Conservation (phyloP, 2,888 invertebrate genomes). For the Drosophila sordidula region DNA sequence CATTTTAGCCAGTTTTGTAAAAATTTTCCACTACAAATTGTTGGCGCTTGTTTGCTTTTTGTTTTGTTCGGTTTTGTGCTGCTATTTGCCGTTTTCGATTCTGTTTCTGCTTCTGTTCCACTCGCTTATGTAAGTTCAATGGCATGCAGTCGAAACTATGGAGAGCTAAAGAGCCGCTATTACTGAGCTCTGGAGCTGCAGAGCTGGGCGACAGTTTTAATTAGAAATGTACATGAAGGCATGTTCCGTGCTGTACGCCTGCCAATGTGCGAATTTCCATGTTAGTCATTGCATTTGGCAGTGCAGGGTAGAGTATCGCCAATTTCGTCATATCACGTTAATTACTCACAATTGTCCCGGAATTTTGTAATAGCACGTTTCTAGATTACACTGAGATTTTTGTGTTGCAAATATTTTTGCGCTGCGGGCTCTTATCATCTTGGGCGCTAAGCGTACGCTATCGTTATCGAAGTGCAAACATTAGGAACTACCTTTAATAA, state of each 20-base stretch:
- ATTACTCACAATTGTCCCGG: conserved; percentile 19
- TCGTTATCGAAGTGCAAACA: conserved; percentile 30
- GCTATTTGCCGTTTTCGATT: conserved; percentile 55
- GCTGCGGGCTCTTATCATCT: conserved; percentile 31
- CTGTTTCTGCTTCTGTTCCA: conserved; percentile 17
- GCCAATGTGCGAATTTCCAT: conserved; percentile 40
- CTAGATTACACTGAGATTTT: conserved; percentile 47
- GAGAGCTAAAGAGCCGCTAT: conserved; percentile 9
- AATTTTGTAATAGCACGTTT: conserved; percentile 32
- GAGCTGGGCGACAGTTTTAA: conserved; percentile 46
- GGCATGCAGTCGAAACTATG: conserved; percentile 52
- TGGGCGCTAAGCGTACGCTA: conserved; percentile 1
- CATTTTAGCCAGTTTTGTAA: conserved; percentile 59
- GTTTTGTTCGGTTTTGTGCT: conserved; percentile 23
- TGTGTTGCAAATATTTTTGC: conserved; percentile 12
- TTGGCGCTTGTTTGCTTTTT: conserved; percentile 51
- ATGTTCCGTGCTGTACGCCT: conserved; percentile 40
- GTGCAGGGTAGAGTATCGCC: background rate
- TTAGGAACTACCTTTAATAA: conserved; percentile 51
- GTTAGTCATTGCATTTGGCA: conserved; percentile 28
- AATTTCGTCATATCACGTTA: conserved; percentile 42
- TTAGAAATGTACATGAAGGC: conserved; percentile 51
- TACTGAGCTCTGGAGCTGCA: background rate
- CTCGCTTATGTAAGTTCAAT: conserved; percentile 76
- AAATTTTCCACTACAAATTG: conserved; percentile 74